These are phyloP conservation scores for Microcaecilia unicolor DNA, from an alignment of 2,797 vertebrate species.

Conservation along the genomic window DNA sequence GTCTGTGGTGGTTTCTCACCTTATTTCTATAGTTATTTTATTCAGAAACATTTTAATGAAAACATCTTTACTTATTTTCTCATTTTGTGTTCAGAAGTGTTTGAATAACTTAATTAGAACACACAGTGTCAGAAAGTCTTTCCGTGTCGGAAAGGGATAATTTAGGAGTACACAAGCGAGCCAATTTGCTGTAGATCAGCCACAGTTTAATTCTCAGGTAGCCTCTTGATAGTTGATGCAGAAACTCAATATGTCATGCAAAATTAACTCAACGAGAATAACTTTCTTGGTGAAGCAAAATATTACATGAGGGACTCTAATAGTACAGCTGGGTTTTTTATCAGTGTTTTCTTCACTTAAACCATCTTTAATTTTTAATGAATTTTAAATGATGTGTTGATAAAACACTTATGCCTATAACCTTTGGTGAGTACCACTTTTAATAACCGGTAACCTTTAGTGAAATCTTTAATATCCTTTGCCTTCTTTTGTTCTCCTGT, in stretches of 20 bases:
- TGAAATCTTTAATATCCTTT: conserved; percentile 74
- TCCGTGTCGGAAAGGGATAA: conserved; percentile 57
- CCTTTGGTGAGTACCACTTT: conserved; percentile 72
- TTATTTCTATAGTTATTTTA: too few species aligned
- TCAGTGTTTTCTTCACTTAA: conserved; percentile 37
- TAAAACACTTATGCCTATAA: conserved; percentile 70
- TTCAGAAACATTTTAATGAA: too few species aligned
- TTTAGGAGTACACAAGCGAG: too few species aligned
- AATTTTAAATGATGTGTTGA: too few species aligned
- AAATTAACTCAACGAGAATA: conserved; percentile 73
- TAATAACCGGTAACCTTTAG: conserved; percentile 75
- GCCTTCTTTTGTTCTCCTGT: conserved; percentile 33
- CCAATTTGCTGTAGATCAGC: conserved; percentile 55
- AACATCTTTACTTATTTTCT: too few species aligned
- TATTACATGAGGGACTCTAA: conserved; percentile 55
- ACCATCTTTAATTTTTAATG: conserved; percentile 66
- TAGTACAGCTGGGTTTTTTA: conserved; percentile 57
- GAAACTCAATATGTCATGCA: conserved; percentile 72
- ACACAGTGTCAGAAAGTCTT: conserved; percentile 50
- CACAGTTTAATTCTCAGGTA: conserved; percentile 65
- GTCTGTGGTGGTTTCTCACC: too few species aligned
- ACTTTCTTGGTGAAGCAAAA: conserved; percentile 55
- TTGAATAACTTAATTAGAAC: conserved; percentile 58
- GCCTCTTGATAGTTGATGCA: conserved; percentile 65
- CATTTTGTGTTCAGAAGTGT: conserved; percentile 47